These are phyloP conservation scores for Bergia puertoricense DNA, from an alignment of 92 coral and sea anemone species.

Conservation along the genomic window DNA sequence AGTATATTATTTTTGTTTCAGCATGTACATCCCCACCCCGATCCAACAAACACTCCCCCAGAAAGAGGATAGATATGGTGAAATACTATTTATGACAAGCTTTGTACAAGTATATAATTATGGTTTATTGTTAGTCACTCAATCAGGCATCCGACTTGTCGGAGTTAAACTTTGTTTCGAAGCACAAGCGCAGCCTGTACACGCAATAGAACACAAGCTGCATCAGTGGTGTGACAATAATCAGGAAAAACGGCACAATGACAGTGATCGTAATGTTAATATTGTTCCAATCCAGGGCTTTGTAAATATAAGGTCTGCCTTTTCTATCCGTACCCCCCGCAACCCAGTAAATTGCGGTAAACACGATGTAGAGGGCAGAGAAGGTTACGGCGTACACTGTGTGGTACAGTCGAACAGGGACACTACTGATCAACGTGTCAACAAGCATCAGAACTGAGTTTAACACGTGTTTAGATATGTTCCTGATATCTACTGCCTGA, in stretches of 20 bases:
- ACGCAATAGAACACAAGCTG: conserved; percentile 34
- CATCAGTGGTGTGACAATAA: conserved; percentile 14
- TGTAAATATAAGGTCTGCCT: conserved; percentile 41
- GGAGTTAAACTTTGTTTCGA: not conserved
- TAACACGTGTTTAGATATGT: conserved; percentile 11
- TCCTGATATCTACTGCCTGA: not conserved
- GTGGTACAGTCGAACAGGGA: conserved; percentile 39
- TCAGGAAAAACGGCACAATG: not conserved
- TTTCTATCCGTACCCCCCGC: conserved; percentile 31
- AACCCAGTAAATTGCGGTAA: conserved; percentile 41
- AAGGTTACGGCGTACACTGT: conserved; percentile 29
- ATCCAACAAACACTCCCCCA: no score
- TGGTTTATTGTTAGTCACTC: no score
- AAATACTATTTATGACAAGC: no score
- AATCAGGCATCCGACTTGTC: not conserved
- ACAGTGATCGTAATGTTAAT: not conserved
- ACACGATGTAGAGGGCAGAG: conserved; percentile 12
- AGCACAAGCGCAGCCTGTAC: conserved; percentile 17
- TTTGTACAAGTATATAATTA: no score
- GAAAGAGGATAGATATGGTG: no score
- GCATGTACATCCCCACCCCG: no score
- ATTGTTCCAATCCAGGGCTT: conserved; percentile 28
- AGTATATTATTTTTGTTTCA: no score
- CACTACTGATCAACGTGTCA: not conserved
- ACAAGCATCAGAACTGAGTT: not conserved